Evolutionary conservation across 2,113 vertebrate genomes (phyloP).

Genomic region (Xiphias gladius): DNA sequence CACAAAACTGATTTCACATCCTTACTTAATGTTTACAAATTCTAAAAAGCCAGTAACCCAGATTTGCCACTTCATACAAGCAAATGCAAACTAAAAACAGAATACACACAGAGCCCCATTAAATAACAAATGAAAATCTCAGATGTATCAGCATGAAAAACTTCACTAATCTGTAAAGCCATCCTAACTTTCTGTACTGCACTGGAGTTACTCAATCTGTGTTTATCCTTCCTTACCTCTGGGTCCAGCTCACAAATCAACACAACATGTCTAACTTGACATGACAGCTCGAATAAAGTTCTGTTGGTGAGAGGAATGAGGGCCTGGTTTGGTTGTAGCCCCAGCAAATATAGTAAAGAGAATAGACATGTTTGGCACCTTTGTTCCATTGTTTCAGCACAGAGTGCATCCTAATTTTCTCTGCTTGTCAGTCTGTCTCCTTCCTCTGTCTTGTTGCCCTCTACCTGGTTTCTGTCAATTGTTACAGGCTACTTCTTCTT

Average conservation of each 20-base stretch:
- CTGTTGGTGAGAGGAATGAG: conserved; percentile 23
- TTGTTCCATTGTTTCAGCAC: conserved; percentile 28
- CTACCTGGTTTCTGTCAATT: conserved; percentile 24
- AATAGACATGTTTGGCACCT: conserved; percentile 34
- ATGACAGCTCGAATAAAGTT: conserved; percentile 61
- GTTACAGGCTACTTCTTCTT: not conserved
- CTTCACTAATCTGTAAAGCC: conserved; percentile 8
- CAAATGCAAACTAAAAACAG: not conserved
- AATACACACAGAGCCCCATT: not conserved
- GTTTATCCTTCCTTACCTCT: conserved; percentile 43
- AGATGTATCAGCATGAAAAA: not conserved
- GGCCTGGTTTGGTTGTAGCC: conserved; percentile 20
- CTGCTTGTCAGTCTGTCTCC: conserved; percentile 24
- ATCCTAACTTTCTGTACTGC: not conserved
- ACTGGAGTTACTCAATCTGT: conserved; percentile 24
- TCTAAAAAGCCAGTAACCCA: not conserved
- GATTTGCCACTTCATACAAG: not conserved
- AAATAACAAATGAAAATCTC: not conserved
- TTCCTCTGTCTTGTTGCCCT: conserved; percentile 22
- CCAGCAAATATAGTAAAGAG: conserved; percentile 24
- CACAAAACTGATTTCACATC: not conserved
- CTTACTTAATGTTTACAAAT: not conserved
- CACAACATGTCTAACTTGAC: conserved; percentile 37
- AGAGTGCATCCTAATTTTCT: conserved; percentile 5
- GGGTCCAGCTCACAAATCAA: conserved; percentile 47